Evolutionary conservation across 1,140 invertebrate species (phyloP), one percentile per base, ranked within the genome.

Genomic region (Ladona fulva): DNA sequence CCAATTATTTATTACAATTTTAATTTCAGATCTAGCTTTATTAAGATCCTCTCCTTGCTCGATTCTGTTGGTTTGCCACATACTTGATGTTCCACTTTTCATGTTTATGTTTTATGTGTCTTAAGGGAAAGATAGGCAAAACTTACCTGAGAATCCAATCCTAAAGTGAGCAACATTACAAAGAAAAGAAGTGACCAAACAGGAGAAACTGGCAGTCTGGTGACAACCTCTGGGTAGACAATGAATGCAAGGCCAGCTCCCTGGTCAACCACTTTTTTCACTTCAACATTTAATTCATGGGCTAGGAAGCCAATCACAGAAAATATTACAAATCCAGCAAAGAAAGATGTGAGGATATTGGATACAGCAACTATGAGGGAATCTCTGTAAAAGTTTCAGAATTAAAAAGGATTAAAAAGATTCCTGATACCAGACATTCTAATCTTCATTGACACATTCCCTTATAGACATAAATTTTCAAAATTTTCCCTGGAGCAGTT

Each of bases 151-250:
- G 92, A 93, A 80, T 93, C 92, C 78, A 94, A 86, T 11, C 92
- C 92, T 37, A 94, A 85, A 0, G 92, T 93, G 25, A 94, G 84
- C 10, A 94, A 85, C 92, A 94, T 94, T 74, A 95, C 88, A 83
- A 96, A 96, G 86, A 96, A 96, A 0, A 95, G 85, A 75, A 94
- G 85, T 0, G 94, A 93, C 94, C 94, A 96, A 3, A 95, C 84
- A 0, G 93, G 93, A 0, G 94, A 91, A 6, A 93, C 86, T 0
- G 94, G 94, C 79, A 96, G 85, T 78, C 93, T 88, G 0, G 93
- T 90, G 5, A 96, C 92, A 7, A 94, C 94, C 84, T 95, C 94
- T 0, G 94, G 94, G 83, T 96, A 95, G 10, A 94, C 93, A 78
- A 95, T 93, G 82, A 95, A 95, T 0, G 93, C 93, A 74, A 95